These are phyloP conservation scores for Pachymerium ferrugineum DNA, from an alignment of 2,888 invertebrate genomes.

Conservation along the genomic window DNA sequence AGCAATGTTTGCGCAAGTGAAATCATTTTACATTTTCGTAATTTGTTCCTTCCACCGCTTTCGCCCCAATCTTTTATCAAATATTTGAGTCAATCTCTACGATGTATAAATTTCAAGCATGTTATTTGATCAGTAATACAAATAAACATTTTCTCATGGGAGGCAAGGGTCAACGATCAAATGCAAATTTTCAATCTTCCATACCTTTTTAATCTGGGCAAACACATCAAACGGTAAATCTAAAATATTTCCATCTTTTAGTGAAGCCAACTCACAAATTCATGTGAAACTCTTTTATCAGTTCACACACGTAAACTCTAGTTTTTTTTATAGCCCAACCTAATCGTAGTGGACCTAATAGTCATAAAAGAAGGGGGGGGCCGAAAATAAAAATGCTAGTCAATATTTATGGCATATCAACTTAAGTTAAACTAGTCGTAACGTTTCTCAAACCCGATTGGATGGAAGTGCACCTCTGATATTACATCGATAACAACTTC, in stretches of 20 bases:
- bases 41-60: too few species aligned
- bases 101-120: not conserved
- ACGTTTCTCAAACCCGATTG: not conserved
- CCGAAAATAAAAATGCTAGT: conserved; percentile 5
- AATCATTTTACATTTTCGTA: too few species aligned
- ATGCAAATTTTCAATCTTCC: not conserved
- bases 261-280: not conserved
- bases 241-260: not conserved
- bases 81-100: too few species aligned
- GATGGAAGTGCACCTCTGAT: not conserved
- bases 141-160: not conserved
- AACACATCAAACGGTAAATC: not conserved
- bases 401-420: conserved; percentile 21
- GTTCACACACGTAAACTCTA: conserved; percentile 1
- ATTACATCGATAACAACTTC: conserved; percentile 5
- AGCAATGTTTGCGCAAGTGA: too few species aligned
- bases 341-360: conserved; percentile 18
- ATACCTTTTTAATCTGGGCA: too few species aligned
- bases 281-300: not conserved
- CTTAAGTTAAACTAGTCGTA: conserved; percentile 15
- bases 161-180: not conserved
- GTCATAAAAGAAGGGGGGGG: not conserved
- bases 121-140: not conserved
- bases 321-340: not conserved
- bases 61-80: too few species aligned